A percentile compares a stretch with the other conserved stretches of the same genome.
These are phyloP conservation scores for Acholoe squamosa DNA, from an alignment of 2,888 invertebrate species.

Conservation along the genomic window DNA sequence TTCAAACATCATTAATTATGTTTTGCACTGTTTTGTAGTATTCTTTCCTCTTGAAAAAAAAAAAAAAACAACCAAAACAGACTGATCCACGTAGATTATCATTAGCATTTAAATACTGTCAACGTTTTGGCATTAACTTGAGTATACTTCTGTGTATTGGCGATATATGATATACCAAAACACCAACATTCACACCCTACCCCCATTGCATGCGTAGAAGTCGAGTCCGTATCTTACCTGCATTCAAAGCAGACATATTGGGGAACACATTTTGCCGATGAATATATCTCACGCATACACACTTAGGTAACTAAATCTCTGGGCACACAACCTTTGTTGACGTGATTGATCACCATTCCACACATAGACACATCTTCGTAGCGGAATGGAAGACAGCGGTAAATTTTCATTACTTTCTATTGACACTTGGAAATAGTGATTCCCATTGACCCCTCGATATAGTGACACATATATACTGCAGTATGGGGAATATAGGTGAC, in stretches of 20 bases:
- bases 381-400: conserved; percentile 3
- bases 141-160: not conserved
- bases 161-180: not conserved
- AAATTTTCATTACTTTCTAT: not conserved
- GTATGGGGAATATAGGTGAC: too few relatives aligned
- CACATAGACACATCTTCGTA: not conserved
- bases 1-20: too few relatives aligned
- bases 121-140: not conserved
- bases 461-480: too few relatives aligned
- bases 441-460: too few relatives aligned
- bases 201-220: not conserved
- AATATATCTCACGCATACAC: not conserved
- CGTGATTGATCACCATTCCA: not conserved
- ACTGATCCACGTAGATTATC: not conserved
- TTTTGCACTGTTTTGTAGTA: too few relatives aligned
- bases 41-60: too few relatives aligned
- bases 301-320: not conserved
- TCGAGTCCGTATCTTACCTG: too few relatives aligned
- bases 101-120: not conserved
- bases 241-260: not conserved
- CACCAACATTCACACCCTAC: not conserved
- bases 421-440: not conserved
- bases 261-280: not conserved
- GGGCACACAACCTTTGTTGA: not conserved
- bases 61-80: too few relatives aligned